phyloP scores from a whole-genome alignment of 1,140 invertebrate species.

The Drosophila sulfurigaster region DNA sequence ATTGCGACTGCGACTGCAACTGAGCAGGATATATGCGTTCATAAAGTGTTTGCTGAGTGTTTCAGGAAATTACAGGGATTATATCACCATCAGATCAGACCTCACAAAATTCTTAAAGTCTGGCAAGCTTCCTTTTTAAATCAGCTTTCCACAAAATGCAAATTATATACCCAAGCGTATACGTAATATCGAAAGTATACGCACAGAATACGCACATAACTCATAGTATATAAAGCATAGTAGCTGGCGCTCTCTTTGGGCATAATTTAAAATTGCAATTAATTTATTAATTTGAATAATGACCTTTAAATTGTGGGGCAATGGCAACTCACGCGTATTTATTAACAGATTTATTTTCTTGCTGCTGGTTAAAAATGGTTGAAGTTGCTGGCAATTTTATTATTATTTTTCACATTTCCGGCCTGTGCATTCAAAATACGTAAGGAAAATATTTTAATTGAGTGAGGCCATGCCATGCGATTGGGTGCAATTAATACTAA shows the following conservation, averaged over 20 bases:
- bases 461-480: constrained; percentile 26
- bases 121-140: not conserved
- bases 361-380: constrained; percentile 23
- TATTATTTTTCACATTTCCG: constrained; percentile 46
- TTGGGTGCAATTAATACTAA: constrained; percentile 14
- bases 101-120: not conserved
- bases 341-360: constrained; percentile 57
- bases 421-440: constrained; percentile 10
- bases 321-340: constrained; percentile 23
- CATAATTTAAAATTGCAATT: constrained; percentile 61
- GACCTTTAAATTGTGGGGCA: constrained; percentile 25
- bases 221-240: not conserved
- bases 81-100: constrained; percentile 10
- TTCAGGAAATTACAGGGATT: constrained; percentile 13
- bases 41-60: constrained; percentile 15
- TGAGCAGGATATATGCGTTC: constrained; percentile 5
- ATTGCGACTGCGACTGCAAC: constrained; percentile 5
- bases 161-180: constrained; percentile 9
- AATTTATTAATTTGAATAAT: constrained; percentile 73
- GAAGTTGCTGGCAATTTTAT: constrained; percentile 15
- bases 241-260: constrained; percentile 8
- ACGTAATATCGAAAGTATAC: not conserved
- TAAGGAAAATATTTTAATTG: constrained; percentile 69
- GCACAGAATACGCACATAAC: not conserved
- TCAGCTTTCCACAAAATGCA: not conserved